phyloP scores from a whole-genome alignment of 2,797 vertebrate genomes.

The Leontocebus nigricollis region DNA sequence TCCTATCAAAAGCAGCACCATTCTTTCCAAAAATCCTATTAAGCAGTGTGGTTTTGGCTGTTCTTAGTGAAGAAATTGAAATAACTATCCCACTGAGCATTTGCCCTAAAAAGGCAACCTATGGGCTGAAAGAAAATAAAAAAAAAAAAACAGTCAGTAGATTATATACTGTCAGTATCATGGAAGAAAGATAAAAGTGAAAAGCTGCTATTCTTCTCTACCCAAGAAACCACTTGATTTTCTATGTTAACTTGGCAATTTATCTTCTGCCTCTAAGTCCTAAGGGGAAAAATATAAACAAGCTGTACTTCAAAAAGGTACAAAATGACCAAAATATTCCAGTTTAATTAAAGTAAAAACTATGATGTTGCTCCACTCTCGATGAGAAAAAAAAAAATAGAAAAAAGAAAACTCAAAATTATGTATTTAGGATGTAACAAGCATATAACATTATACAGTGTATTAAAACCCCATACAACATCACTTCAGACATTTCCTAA shows the following conservation, averaged over 20 bases:
- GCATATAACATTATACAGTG: background rate
- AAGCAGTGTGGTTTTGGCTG: background rate
- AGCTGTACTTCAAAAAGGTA: background rate
- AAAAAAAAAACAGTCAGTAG: background rate
- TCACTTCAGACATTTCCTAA: constrained; percentile 32
- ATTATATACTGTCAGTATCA: background rate
- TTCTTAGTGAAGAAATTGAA: constrained; percentile 43
- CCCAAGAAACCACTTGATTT: constrained; percentile 11
- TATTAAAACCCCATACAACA: background rate
- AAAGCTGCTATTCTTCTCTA: background rate
- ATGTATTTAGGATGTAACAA: background rate
- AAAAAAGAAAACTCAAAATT: constrained; percentile 36
- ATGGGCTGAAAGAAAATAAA: background rate
- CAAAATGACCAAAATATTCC: constrained; percentile 27
- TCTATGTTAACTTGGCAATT: constrained; percentile 36
- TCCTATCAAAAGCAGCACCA: constrained; percentile 23
- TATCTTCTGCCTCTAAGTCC: constrained; percentile 32
- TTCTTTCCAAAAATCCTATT: constrained; percentile 6
- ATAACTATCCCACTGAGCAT: background rate
- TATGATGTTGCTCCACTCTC: background rate
- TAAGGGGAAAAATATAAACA: background rate
- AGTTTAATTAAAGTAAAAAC: constrained; percentile 6
- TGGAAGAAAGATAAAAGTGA: background rate
- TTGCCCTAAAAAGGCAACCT: background rate
- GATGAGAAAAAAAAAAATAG: background rate